Conservation (phyloP, 2,797 vertebrate genomes). For the Gymnodraco acuticeps region DNA sequence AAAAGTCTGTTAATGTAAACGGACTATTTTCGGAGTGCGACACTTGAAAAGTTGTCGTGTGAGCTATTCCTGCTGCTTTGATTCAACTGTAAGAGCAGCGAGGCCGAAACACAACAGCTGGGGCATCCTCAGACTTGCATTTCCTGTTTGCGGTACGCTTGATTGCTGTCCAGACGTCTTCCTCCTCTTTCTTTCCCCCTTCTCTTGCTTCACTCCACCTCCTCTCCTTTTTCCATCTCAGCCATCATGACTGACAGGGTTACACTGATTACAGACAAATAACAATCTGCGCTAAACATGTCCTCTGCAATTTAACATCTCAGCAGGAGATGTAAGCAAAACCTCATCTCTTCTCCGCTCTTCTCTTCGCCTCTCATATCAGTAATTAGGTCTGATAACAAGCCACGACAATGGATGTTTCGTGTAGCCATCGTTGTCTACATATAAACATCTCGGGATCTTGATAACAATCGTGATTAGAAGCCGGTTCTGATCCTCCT, state of each 20-base stretch:
- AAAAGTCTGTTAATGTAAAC: conserved; percentile 75
- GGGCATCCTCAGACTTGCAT: conserved; percentile 70
- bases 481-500: conserved; percentile 57
- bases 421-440: conserved; percentile 61
- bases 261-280: conserved; percentile 77
- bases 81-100: conserved; percentile 56
- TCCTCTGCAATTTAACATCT: conserved; percentile 61
- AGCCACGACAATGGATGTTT: conserved; percentile 68
- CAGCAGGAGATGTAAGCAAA: conserved; percentile 56
- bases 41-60: conserved; percentile 64
- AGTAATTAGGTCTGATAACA: conserved; percentile 71
- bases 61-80: conserved; percentile 72
- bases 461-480: conserved; percentile 71
- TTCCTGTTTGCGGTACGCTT: conserved; percentile 80
- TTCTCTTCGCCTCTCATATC: conserved; percentile 45
- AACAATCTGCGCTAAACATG: conserved; percentile 68
- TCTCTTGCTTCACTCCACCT: conserved; percentile 34
- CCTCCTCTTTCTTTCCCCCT: conserved; percentile 51
- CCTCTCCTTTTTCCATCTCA: conserved; percentile 54
- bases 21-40: conserved; percentile 66
- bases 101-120: conserved; percentile 75
- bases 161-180: conserved; percentile 81
- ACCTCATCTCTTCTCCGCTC: conserved; percentile 24
- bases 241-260: conserved; percentile 72
- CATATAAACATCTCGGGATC: conserved; percentile 70